Percentiles rank a stretch among this genome's conserved stretches.
These are phyloP conservation scores for Heterotis niloticus DNA, from an alignment of 2,113 vertebrate species.

Conservation along the genomic window DNA sequence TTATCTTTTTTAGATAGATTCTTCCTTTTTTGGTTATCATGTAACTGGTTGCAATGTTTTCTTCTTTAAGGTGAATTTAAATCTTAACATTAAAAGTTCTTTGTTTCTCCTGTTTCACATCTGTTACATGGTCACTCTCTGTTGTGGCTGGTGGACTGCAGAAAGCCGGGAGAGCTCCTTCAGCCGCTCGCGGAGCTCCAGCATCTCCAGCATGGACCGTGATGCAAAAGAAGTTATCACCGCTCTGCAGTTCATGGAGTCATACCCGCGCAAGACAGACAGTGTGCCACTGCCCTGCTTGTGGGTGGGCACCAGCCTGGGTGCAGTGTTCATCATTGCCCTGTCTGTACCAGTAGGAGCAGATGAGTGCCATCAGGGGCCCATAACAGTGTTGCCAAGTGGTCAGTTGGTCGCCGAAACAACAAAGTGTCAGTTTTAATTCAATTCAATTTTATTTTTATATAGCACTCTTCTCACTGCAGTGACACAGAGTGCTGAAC, in stretches of 20 bases:
- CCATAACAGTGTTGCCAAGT: slow-evolving; percentile 77
- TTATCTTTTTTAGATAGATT: no score
- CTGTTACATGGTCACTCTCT: slow-evolving; percentile 10
- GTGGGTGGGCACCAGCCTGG: slow-evolving; percentile 94
- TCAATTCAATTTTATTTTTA: no score
- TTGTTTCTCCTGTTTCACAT: background rate
- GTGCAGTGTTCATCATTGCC: slow-evolving; percentile 82
- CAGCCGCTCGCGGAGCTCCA: slow-evolving; percentile 94
- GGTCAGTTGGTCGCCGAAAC: slow-evolving; percentile 65
- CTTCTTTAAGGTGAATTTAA: no score
- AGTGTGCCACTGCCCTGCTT: slow-evolving; percentile 76
- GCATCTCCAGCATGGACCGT: slow-evolving; percentile 94
- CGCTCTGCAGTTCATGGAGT: slow-evolving; percentile 87
- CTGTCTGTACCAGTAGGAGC: slow-evolving; percentile 79
- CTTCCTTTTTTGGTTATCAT: no score
- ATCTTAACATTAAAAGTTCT: no score
- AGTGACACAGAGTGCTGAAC: no score
- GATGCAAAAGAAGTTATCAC: slow-evolving; percentile 93
- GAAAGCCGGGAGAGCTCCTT: slow-evolving; percentile 94
- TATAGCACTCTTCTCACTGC: no score
- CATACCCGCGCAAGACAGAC: slow-evolving; percentile 82
- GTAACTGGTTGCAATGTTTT: no score
- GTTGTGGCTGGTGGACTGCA: slow-evolving; percentile 44
- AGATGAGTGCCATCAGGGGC: slow-evolving; percentile 83
- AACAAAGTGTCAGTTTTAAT: background rate